Conservation (phyloP, 2,113 vertebrate species). For the Gobius niger region DNA sequence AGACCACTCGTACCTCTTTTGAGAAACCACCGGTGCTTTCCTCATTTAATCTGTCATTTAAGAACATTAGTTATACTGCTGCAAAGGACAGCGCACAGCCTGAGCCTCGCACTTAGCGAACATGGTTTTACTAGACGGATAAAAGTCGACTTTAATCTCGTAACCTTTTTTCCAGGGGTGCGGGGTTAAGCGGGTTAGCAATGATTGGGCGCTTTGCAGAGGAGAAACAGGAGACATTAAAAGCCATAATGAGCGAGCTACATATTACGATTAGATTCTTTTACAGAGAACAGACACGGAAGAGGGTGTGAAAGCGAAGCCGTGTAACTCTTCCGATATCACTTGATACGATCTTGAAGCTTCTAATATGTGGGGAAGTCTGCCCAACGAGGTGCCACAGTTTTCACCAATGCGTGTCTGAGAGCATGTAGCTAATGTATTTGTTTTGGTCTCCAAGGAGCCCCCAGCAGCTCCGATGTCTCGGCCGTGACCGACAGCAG, state of each 20-base stretch:
- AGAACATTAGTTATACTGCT: slow-evolving; percentile 57
- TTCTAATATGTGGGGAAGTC: slow-evolving; percentile 15
- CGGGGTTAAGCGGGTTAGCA: slow-evolving; percentile 68
- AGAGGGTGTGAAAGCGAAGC: slow-evolving; percentile 31
- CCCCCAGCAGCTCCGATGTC: slow-evolving; percentile 42
- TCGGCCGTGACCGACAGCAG: slow-evolving; percentile 56
- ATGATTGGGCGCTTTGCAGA: slow-evolving; percentile 65
- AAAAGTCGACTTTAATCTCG: slow-evolving; percentile 57
- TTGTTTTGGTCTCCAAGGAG: slow-evolving; percentile 52
- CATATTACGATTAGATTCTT: slow-evolving; percentile 67
- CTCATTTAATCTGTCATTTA: slow-evolving; percentile 65
- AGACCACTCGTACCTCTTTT: slow-evolving; percentile 32
- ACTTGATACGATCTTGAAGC: slow-evolving; percentile 27
- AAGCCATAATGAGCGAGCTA: slow-evolving; percentile 60
- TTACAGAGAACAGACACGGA: slow-evolving; percentile 26
- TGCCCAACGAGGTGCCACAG: slow-evolving; percentile 12
- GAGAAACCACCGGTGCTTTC: slow-evolving; percentile 31
- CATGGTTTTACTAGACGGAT: slow-evolving; percentile 39
- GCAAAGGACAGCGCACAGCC: slow-evolving; percentile 20
- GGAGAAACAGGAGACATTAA: slow-evolving; percentile 70
- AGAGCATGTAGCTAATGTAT: slow-evolving; percentile 24
- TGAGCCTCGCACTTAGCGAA: slow-evolving; percentile 21
- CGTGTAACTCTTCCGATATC: slow-evolving; percentile 33
- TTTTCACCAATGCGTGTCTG: not conserved
- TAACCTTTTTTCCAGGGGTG: slow-evolving; percentile 47